A percentile compares a stretch with the other conserved stretches of the same genome.
phyloP scores from a whole-genome alignment of 2,113 vertebrate genomes.

The Oceanodroma tethys region DNA sequence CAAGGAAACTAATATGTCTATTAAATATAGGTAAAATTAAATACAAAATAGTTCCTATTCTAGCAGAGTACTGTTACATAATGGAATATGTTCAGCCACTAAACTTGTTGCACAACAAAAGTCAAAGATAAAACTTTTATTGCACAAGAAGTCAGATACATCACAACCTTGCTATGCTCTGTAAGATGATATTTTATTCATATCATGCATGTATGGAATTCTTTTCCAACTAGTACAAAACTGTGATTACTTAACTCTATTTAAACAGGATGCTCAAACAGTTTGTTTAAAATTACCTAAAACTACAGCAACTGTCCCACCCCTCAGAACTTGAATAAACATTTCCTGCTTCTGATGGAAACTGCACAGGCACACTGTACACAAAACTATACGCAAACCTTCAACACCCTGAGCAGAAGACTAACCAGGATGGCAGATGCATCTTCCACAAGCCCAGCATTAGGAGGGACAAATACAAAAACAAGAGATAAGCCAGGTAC shows the following conservation, averaged over 20 bases:
- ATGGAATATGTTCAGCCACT: neutral
- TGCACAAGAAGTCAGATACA: neutral
- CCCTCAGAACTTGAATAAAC: constrained; percentile 86
- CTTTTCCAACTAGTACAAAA: constrained; percentile 41
- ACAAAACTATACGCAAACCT: neutral
- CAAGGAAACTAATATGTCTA: neutral
- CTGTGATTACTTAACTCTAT: constrained; percentile 67
- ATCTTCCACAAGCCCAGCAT: neutral
- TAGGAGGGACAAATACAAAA: neutral
- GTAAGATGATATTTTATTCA: constrained; percentile 39
- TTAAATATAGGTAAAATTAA: neutral
- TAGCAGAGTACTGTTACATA: neutral
- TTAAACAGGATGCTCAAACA: constrained; percentile 88
- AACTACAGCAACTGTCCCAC: constrained; percentile 79
- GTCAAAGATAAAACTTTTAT: neutral
- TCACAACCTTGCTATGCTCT: neutral
- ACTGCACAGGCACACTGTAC: constrained; percentile 30
- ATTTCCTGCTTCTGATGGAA: constrained; percentile 87
- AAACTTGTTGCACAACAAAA: neutral
- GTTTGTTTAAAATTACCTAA: constrained; percentile 88
- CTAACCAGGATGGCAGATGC: neutral
- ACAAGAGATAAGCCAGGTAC: neutral
- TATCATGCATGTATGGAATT: constrained; percentile 5
- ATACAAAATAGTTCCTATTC: neutral
- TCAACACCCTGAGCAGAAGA: neutral